Evolutionary conservation across 2,113 vertebrate genomes (phyloP), one percentile per base, ranked within the genome.

Genomic region (Muscicapa adusta): DNA sequence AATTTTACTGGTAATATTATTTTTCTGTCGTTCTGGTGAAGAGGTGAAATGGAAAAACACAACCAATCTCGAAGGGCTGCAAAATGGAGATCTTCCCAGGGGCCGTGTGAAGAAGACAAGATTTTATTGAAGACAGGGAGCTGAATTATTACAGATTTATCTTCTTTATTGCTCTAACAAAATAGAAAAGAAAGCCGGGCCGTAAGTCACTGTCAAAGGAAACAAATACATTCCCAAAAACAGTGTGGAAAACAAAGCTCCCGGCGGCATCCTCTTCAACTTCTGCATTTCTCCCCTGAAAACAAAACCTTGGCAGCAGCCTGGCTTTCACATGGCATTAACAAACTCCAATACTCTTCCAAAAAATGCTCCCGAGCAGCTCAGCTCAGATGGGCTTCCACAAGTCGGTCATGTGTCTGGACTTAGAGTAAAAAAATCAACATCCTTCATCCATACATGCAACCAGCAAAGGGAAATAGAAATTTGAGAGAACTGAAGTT

Each of bases 131-230:
- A 97, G 96, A 95, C 80, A 76, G 91, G 67, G 91, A 88, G 88
- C 94, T 95, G 96, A 97, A 95, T 97, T 97, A 97, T 97, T 95
- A 54, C 94, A 92, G 91, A 94, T 97, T 97, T 97, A 96, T 97
- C 97, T 97, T 96, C 94, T 97, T 97, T 97, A 97, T 97, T 94
- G 93, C 89, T 78, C 71, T 81, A 95, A 93, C 94, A 80, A 95
- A 96, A 96, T 91, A 85, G 73, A 93, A 95, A 94, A 88, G 94
- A 89, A 97, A 92, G 80, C 89, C 4, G 0, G 43, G 85, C 93
- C 10, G 62, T 97, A 95, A 94, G 93, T 97, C 96, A 96, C 91
- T 96, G 96, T 96, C 96, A 93, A 63, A 89, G 83, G 84, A 94
- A 97, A 95, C 86, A 95, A 97, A 97, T 77, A 76, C 54, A 5